phyloP scores from a whole-genome alignment of 92 coral and sea anemone genomes.

The Heteractis magnifica region DNA sequence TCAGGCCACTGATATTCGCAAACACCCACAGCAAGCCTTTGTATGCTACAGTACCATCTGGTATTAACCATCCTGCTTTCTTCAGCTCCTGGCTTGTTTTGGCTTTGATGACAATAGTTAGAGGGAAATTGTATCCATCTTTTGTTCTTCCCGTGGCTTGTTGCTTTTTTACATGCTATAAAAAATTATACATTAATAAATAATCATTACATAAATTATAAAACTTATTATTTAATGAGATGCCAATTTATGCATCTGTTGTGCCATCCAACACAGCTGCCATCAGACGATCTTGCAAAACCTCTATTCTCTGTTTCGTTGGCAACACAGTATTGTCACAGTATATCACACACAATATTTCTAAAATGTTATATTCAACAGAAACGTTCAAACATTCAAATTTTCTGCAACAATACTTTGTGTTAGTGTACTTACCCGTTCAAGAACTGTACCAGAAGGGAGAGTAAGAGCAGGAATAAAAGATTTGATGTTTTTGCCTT shows the following conservation, averaged over 20 bases:
- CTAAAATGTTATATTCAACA: no score
- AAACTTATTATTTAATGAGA: background rate
- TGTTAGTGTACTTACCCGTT: constrained; percentile 48
- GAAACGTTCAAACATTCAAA: no score
- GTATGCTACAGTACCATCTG: constrained; percentile 54
- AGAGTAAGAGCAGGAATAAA: constrained; percentile 76
- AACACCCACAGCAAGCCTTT: constrained; percentile 89
- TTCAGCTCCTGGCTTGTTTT: constrained; percentile 57
- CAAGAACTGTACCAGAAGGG: constrained; percentile 62
- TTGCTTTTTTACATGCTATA: constrained; percentile 65
- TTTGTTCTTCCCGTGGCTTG: constrained; percentile 89
- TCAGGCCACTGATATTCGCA: constrained; percentile 90
- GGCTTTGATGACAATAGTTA: constrained; percentile 75
- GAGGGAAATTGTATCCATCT: constrained; percentile 93
- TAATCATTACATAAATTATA: background rate
- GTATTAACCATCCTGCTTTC: constrained; percentile 39
- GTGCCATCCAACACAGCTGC: no score
- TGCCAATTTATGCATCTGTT: background rate
- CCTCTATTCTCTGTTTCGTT: no score
- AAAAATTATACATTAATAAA: background rate
- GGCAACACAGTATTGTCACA: no score
- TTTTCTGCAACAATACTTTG: no score
- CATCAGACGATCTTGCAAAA: no score
- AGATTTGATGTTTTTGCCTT: constrained; percentile 60
- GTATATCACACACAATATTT: no score